phyloP scores from a whole-genome alignment of 1,140 invertebrate species.

The Aphelinus atriplicis region DNA sequence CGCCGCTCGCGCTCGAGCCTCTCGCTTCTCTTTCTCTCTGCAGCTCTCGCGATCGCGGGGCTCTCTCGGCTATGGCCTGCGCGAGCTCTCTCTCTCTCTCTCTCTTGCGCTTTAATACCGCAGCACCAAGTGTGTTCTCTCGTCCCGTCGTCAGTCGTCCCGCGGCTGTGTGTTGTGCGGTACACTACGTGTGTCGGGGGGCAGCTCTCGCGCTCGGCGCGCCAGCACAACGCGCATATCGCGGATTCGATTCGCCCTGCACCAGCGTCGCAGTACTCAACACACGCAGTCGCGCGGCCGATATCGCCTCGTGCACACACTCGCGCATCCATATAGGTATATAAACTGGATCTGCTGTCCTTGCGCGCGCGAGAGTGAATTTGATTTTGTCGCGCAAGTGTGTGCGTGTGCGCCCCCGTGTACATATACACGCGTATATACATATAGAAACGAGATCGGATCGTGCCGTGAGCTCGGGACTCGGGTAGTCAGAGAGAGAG shows the following conservation, averaged over 20 bases:
- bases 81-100: neutral
- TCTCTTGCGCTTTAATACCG: neutral
- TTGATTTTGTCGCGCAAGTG: too few species aligned
- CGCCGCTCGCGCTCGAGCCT: neutral
- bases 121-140: too few species aligned
- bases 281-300: too few species aligned
- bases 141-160: too few species aligned
- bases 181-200: neutral
- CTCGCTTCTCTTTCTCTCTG: neutral
- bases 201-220: neutral
- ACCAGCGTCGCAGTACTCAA: too few species aligned
- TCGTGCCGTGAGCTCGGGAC: neutral
- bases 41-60: neutral
- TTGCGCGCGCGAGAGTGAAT: neutral
- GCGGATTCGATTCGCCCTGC: neutral
- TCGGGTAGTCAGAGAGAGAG: conserved; percentile 11
- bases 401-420: too few species aligned
- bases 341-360: neutral
- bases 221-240: conserved; percentile 3
- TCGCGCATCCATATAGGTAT: neutral
- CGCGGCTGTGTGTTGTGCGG: neutral
- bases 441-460: too few species aligned
- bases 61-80: neutral
- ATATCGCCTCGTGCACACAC: neutral
- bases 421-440: too few species aligned